phyloP scores from a whole-genome alignment of 2,797 vertebrate species.

The Sebastes vulpes region DNA sequence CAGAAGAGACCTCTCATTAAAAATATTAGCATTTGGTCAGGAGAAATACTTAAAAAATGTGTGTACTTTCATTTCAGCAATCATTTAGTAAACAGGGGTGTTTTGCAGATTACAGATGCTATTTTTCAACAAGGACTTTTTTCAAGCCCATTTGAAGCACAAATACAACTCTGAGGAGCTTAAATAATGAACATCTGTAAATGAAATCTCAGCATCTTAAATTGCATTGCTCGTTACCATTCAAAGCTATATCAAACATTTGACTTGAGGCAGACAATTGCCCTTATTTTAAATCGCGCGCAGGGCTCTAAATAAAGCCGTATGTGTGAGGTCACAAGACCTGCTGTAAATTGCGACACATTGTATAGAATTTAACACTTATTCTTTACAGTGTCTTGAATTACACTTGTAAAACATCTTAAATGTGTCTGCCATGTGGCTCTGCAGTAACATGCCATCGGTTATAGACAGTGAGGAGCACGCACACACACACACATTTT shows the following conservation, averaged over 20 bases:
- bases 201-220: constrained; percentile 1
- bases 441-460: constrained; percentile 42
- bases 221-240: background rate
- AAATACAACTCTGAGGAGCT: background rate
- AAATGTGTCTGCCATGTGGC: constrained; percentile 77
- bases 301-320: constrained; percentile 16
- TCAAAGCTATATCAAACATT: constrained; percentile 18
- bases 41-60: background rate
- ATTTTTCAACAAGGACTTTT: constrained; percentile 15
- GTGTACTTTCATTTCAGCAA: background rate
- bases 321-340: constrained; percentile 7
- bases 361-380: constrained; percentile 57
- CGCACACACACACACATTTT: constrained; percentile 47
- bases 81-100: background rate
- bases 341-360: constrained; percentile 27
- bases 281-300: background rate
- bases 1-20: constrained; percentile 20
- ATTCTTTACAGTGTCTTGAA: constrained; percentile 65
- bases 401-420: constrained; percentile 69
- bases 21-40: constrained; percentile 18
- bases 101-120: constrained; percentile 3
- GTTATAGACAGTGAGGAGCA: constrained; percentile 33
- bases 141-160: constrained; percentile 14
- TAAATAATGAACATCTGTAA: constrained; percentile 1
- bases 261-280: constrained; percentile 12